Base-by-base conservation (phyloP, 2,888 invertebrate genomes). In the Ophion costatus region DNA sequence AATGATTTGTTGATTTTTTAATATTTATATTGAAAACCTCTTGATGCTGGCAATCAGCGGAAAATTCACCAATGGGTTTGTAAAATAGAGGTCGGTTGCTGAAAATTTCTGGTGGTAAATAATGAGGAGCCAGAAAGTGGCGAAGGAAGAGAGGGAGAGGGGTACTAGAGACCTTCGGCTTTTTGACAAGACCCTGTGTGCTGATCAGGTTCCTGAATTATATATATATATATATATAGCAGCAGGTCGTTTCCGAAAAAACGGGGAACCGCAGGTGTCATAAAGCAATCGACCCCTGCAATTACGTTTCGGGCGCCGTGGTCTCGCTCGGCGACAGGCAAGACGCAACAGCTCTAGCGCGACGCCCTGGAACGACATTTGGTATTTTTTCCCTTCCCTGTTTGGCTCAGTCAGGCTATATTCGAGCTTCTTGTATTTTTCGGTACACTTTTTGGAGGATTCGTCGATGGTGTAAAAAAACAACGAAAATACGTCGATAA, bases 251-350 rank as follows among this genome's bases (percentile, higher is more conserved):
- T 67, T 70, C 79, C 75, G 38, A 75, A 82, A 84, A 82, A 59
- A 77, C 56, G 70, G 66, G 75, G 75, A 82, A 82, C 84, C 81
- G 82, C 84, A 84, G 84, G 84, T 84, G 84, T 84, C 84, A 82
- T 84, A 84, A 84, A 84, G 75, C 82, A 76, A 84, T 82, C 82
- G 81, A 84, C 57, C 67, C 69, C 82, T 64, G 79, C 84, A 79
- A 84, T 82, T 82, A 81, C 81, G 64, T 73, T 67, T 78, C 59
- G 74, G 29, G n/a, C 17, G 51, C 57, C 57, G 7, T 17, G 9
- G 20, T 20, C 20, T 42, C 9, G 29, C 67, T 29, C 61, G 42
- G 24, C 56, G 70, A 66, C 42, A 59, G 57, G 78, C 17, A 24
- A 22, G 24, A 45, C 22, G 33, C 33, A 74, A 42, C n/a, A 38